A percentile compares a stretch with the other conserved stretches of the same genome.
These are phyloP conservation scores for Enteromius fasciolatus DNA, from an alignment of 2,797 vertebrate species.

Conservation along the genomic window DNA sequence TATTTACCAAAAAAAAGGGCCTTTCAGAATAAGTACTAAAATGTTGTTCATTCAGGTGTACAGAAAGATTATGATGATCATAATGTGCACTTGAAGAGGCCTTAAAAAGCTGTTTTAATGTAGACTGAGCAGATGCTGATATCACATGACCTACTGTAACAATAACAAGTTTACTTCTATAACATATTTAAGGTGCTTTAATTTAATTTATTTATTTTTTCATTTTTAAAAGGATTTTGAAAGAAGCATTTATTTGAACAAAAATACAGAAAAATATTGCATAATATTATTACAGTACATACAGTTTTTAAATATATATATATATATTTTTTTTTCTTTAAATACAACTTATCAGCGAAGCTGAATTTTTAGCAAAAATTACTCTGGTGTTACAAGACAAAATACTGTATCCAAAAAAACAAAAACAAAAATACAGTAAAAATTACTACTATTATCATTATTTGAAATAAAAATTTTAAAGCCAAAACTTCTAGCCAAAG, in stretches of 20 bases:
- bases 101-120: not conserved
- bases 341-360: not conserved
- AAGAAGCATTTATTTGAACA: not conserved
- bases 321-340: not conserved
- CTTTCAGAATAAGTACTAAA: constrained; percentile 4
- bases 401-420: not conserved
- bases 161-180: not conserved
- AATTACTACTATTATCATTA: not conserved
- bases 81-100: not conserved
- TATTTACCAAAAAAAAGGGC: not conserved
- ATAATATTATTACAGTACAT: not conserved
- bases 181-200: not conserved
- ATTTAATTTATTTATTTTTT: too few species aligned
- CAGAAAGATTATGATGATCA: not conserved
- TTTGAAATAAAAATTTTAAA: not conserved
- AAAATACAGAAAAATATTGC: not conserved
- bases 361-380: not conserved
- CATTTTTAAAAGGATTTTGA: too few species aligned
- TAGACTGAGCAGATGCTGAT: not conserved
- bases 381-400: not conserved
- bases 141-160: not conserved
- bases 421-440: not conserved
- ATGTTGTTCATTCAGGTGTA: not conserved
- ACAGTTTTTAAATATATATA: not conserved
- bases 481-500: too few species aligned